These are phyloP conservation scores for Tribolium madens DNA, from an alignment of 1,140 invertebrate genomes.

Conservation along the genomic window DNA sequence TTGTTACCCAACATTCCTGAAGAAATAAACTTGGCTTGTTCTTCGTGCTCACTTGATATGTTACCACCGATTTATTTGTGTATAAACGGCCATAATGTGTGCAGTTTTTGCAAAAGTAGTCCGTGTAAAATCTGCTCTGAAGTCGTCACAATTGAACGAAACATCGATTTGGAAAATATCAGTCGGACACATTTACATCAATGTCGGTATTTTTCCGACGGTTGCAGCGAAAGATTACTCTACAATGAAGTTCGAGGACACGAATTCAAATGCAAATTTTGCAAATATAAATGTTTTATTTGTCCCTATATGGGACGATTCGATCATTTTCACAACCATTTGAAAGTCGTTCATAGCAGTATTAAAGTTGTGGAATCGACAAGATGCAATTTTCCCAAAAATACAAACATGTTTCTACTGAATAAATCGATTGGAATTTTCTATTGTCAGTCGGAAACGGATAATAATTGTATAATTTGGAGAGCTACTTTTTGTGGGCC, in stretches of 20 bases:
- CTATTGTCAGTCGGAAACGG: constrained; percentile 52
- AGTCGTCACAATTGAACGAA: constrained; percentile 54
- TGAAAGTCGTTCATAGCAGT: constrained; percentile 58
- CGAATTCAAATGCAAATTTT: constrained; percentile 59
- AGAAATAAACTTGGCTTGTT: constrained; percentile 50
- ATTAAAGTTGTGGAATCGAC: constrained; percentile 54
- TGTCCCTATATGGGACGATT: constrained; percentile 54
- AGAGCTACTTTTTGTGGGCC: constrained; percentile 57
- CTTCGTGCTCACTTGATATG: constrained; percentile 54
- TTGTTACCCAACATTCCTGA: constrained; percentile 3
- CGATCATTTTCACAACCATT: constrained; percentile 52
- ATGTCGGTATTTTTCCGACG: constrained; percentile 55
- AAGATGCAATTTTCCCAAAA: constrained; percentile 53
- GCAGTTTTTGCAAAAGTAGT: constrained; percentile 49
- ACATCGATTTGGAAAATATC: constrained; percentile 57
- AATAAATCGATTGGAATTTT: constrained; percentile 58
- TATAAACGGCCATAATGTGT: constrained; percentile 55
- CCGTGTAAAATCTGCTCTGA: constrained; percentile 53
- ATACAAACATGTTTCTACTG: constrained; percentile 56
- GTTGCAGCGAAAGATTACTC: constrained; percentile 53
- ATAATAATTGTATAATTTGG: constrained; percentile 52
- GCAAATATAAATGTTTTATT: constrained; percentile 54
- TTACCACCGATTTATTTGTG: constrained; percentile 59
- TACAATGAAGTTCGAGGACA: constrained; percentile 56
- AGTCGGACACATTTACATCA: constrained; percentile 48